Evolutionary conservation across 2,888 invertebrate genomes (phyloP).

Genomic region (Amblyjoppa proteus): DNA sequence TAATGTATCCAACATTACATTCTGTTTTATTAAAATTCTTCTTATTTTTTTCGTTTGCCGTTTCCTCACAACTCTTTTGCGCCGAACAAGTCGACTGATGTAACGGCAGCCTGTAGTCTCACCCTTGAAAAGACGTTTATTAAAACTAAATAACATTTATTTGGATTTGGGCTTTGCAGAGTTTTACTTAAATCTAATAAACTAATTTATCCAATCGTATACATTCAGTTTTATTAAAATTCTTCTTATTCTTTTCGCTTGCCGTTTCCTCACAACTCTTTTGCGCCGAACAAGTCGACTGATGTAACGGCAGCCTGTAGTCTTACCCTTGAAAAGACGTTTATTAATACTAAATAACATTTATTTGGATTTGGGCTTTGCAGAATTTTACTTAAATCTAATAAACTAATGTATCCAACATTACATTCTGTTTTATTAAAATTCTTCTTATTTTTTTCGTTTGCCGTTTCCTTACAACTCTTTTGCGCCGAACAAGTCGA

Average conservation of each 20-base stretch:
- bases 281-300: conserved; percentile 11
- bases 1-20: too few species aligned
- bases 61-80: conserved; percentile 25
- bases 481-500: conserved; percentile 7
- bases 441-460: conserved; percentile 24
- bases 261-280: conserved; percentile 23
- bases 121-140: neutral
- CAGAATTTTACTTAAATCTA: too few species aligned
- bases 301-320: conserved; percentile 19
- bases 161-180: too few species aligned
- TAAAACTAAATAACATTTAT: neutral
- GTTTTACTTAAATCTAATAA: too few species aligned
- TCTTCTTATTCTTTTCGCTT: conserved; percentile 20
- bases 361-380: too few species aligned
- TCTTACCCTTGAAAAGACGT: neutral
- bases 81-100: conserved; percentile 14
- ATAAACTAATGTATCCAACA: too few species aligned
- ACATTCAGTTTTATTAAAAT: too few species aligned
- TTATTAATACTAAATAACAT: neutral
- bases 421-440: too few species aligned
- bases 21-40: neutral
- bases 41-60: conserved; percentile 13
- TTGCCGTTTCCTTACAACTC: conserved; percentile 19
- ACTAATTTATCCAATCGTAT: too few species aligned
- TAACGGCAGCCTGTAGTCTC: conserved; percentile 12